Evolutionary conservation across 2,113 vertebrate genomes (phyloP), one percentile per base, ranked within the genome.

Genomic region (Eubucco bourcierii): DNA sequence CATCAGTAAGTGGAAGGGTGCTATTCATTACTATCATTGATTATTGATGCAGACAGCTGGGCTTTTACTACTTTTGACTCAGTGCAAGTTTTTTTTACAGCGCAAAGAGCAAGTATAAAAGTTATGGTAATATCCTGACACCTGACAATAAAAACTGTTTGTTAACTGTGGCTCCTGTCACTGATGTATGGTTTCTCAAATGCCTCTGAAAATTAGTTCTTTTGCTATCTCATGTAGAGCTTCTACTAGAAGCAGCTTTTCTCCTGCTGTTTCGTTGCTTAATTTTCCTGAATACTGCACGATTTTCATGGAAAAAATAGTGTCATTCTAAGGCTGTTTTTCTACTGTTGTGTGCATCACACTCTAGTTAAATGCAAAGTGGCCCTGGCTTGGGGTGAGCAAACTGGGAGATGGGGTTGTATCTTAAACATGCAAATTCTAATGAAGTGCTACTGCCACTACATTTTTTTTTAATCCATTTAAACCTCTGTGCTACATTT

Each of bases 81-180:
- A 13, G 15, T 77, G 47, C 4, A 80, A 89, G 70, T 87, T 88
- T 95, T 95, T 97, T 96, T 89, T 90, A 95, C 85, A 73, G 61
- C 59, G 44, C 39, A 58, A 87, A 59, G 75, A 68, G 79, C 47
- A 19, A 61, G 52, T 16, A 12, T 83, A 52, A 72, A 24, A 68
- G 72, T 88, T 58, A 58, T 7, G 12, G 5, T 76, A 21, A 46
- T 65, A 53, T n/a, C 70, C 72, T 53, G 33, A 50, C 18, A 55
- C 15, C 29, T 82, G 75, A 66, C 50, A 95, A 96, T 94, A 96
- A 96, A 95, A 58, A 86, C 55, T 37, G 61, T 85, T 39, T 80
- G 52, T 28, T 60, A 85, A 12, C 31, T 58, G 10, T 56, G 60
- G 41, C 65, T 94, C 61, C 31, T 53, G 12, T 80, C 29, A 18